Conservation (phyloP, 2,113 vertebrate species). For the Megaceryle maxima region DNA sequence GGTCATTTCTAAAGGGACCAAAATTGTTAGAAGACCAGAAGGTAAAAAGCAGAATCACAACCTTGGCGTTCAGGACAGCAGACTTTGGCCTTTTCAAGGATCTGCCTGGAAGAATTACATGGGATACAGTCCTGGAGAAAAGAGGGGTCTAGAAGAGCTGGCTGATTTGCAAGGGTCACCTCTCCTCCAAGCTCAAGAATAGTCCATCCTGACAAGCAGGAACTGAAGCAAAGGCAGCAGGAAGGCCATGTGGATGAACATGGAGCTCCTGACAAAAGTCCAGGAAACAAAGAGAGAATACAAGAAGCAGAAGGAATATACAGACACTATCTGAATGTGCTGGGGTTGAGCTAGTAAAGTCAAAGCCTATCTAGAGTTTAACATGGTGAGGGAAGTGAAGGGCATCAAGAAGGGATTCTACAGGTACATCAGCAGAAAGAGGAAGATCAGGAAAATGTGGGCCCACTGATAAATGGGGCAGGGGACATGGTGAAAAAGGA, state of each 20-base stretch:
- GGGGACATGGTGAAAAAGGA: background rate
- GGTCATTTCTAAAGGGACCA: background rate
- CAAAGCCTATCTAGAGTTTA: background rate
- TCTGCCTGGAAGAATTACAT: background rate
- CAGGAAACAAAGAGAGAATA: background rate
- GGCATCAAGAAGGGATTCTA: background rate
- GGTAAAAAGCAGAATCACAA: background rate
- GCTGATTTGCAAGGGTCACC: background rate
- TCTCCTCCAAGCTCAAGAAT: background rate
- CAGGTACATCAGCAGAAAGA: background rate
- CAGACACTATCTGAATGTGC: background rate
- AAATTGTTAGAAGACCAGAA: background rate
- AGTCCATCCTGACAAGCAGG: background rate
- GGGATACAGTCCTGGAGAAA: background rate
- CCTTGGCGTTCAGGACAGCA: background rate
- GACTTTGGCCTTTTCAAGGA: background rate
- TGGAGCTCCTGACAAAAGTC: background rate
- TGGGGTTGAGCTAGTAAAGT: background rate
- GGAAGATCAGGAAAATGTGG: background rate
- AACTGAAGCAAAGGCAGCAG: background rate
- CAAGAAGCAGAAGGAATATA: background rate
- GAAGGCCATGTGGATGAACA: background rate
- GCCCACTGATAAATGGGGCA: background rate
- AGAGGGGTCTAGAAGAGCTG: background rate
- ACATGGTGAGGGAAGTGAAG: background rate